Evolutionary conservation across 2,797 vertebrate species (phyloP), one percentile per base, ranked within the genome.

Genomic region (Carcharodon carcharias): DNA sequence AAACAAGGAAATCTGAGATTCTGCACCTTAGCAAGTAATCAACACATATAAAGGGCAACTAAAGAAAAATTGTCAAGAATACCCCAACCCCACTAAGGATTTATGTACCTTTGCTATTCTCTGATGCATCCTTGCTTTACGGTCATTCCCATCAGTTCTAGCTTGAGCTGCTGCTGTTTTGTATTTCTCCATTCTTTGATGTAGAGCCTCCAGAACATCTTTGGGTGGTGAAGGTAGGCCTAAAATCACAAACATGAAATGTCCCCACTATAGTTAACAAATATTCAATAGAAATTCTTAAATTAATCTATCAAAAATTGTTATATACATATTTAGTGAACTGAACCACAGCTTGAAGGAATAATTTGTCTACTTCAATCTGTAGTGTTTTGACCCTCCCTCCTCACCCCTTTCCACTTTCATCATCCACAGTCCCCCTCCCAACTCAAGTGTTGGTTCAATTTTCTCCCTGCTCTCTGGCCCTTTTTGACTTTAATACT

Each of bases 51-150:
- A 67, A 61, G 67, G 35, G 61, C 23, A 9, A 67, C 21, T 45
- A 7, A 12, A n/a, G 35, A 93, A 65, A 93, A 93, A 67, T 40
- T 0, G 0, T 67, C n/a, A 65, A 67, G 7, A 67, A 65, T 45
- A 93, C 31, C 12, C 35, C 35, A 26, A 93, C 31, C 12, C 35
- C 35, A 26, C 54, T 16, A 63, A 93, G 21, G 1, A 67, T 67
- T 54, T 67, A 73, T 26, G 71, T 97, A 99, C 99, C 99, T 99
- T 99, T 96, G 98, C 98, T 67, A 99, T 99, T 88, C 99, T 98
- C 71, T 99, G 99, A 0, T 99, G 98, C 99, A 99, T 99, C 92
- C 99, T 98, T 96, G 98, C 98, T 97, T 99, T 99, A 96, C 99
- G 98, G 4, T 99, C 98, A 0, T 99, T 98, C 9, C 99, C 99